These are phyloP conservation scores for Nomada ruficornis DNA, from an alignment of 2,888 invertebrate species.

Conservation along the genomic window DNA sequence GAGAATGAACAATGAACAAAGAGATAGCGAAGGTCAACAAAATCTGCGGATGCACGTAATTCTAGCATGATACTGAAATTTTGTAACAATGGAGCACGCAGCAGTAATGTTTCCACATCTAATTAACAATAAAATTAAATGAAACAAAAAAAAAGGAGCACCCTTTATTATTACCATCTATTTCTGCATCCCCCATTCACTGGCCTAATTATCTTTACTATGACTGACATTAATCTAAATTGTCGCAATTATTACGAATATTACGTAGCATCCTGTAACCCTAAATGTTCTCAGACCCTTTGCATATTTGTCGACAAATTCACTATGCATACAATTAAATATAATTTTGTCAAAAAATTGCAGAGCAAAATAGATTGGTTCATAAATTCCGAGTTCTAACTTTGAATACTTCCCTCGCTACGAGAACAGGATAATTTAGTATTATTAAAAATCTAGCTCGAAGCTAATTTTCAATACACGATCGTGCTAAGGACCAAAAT, in stretches of 20 bases:
- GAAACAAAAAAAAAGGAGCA: background rate
- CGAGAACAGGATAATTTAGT: no score
- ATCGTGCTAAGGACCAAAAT: background rate
- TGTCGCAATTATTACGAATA: background rate
- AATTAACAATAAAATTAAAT: slow-evolving; percentile 6
- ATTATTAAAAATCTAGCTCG: no score
- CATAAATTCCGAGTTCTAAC: no score
- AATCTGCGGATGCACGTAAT: background rate
- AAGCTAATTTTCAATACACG: no score
- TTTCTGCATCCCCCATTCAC: slow-evolving; percentile 6
- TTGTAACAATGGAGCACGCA: slow-evolving; percentile 12
- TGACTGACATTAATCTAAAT: background rate
- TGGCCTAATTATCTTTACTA: slow-evolving; percentile 4
- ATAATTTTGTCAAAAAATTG: no score
- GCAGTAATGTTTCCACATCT: background rate
- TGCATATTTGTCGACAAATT: background rate
- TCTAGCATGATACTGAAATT: slow-evolving; percentile 4
- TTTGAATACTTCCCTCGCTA: no score
- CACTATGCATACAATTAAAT: background rate
- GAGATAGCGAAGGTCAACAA: background rate
- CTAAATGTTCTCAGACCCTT: background rate
- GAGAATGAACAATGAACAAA: slow-evolving; percentile 9
- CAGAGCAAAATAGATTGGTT: no score
- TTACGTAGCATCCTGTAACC: background rate
- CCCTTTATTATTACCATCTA: slow-evolving; percentile 5